These are phyloP conservation scores for Anguilla japonica DNA, from an alignment of 2,113 vertebrate genomes.

Conservation along the genomic window DNA sequence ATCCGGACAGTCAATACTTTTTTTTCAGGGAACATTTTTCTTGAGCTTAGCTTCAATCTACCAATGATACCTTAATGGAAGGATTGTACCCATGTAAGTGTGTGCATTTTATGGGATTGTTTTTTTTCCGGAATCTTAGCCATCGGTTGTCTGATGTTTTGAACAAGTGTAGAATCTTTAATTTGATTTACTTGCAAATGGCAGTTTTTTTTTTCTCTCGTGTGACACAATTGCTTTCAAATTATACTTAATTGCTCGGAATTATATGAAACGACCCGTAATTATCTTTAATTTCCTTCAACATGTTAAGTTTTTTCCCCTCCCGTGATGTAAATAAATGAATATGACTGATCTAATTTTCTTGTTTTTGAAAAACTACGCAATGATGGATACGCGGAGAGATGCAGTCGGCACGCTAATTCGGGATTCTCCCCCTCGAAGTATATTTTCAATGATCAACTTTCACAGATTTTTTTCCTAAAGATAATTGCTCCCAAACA, in stretches of 20 bases:
- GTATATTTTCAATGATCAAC: slow-evolving; percentile 55
- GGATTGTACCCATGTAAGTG: slow-evolving; percentile 29
- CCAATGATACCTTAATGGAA: slow-evolving; percentile 16
- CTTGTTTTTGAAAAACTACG: slow-evolving; percentile 56
- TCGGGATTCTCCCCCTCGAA: slow-evolving; percentile 47
- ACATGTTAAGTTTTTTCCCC: slow-evolving; percentile 53
- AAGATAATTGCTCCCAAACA: slow-evolving; percentile 26
- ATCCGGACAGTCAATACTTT: no score
- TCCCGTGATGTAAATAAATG: slow-evolving; percentile 59
- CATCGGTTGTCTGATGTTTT: slow-evolving; percentile 25
- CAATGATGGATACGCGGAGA: slow-evolving; percentile 50
- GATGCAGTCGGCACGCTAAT: slow-evolving; percentile 51
- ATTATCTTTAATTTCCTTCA: slow-evolving; percentile 61
- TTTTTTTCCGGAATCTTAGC: slow-evolving; percentile 34
- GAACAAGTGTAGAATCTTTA: background rate
- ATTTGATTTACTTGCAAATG: slow-evolving; percentile 38
- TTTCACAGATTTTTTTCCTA: slow-evolving; percentile 15
- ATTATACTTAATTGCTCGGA: slow-evolving; percentile 61
- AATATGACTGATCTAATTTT: slow-evolving; percentile 52
- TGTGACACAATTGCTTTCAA: slow-evolving; percentile 45
- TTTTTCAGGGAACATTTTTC: no score
- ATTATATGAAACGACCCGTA: slow-evolving; percentile 58
- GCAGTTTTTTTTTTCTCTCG: slow-evolving; percentile 26
- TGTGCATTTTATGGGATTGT: slow-evolving; percentile 23
- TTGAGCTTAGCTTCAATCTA: background rate